A percentile compares a stretch with the other conserved stretches of the same genome.
Evolutionary conservation across 2,797 vertebrate species (phyloP).

Genomic region (Cossypha polioptera): DNA sequence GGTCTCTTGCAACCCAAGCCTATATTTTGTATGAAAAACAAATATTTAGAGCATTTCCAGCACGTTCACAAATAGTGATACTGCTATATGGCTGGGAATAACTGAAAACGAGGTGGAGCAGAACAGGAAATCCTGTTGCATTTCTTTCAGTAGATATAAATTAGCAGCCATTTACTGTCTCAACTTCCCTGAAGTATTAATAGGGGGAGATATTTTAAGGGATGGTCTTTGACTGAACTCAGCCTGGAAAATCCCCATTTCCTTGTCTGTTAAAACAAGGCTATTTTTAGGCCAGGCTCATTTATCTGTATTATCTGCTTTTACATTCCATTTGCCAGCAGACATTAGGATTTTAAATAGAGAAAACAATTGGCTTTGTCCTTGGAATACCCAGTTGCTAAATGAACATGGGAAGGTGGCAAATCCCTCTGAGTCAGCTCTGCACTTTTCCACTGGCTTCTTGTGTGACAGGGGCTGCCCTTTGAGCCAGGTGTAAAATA

Average conservation of each 20-base stretch:
- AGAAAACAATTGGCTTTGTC: not conserved
- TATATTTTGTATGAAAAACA: not conserved
- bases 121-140: not conserved
- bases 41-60: not conserved
- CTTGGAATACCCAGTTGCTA: not conserved
- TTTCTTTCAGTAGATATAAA: not conserved
- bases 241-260: not conserved
- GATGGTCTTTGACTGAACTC: not conserved
- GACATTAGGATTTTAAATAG: not conserved
- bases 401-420: not conserved
- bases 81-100: not conserved
- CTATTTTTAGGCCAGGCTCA: not conserved
- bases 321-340: not conserved
- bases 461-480: not conserved
- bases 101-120: rapidly evolving
- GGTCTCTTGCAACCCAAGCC: not conserved
- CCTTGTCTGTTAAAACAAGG: not conserved
- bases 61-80: not conserved
- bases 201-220: slow-evolving; percentile 18
- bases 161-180: not conserved
- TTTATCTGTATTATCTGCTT: not conserved
- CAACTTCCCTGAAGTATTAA: slow-evolving; percentile 14
- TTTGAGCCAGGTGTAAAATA: not conserved
- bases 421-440: not conserved
- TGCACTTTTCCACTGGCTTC: not conserved